Base-by-base conservation (phyloP, 2,113 vertebrate species). In the Takifugu flavidus region DNA sequence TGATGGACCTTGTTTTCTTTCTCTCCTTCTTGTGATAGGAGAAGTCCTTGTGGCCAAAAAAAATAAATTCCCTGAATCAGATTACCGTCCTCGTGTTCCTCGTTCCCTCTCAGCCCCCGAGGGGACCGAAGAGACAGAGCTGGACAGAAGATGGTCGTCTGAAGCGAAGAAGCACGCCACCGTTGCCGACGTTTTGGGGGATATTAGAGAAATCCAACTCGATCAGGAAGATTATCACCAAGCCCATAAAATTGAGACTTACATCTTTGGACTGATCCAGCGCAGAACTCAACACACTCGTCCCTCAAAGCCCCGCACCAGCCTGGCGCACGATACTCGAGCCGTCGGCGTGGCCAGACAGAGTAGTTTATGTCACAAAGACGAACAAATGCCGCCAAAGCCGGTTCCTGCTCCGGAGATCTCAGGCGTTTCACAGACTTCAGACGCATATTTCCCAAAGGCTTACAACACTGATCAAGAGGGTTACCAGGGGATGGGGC, bases 201-300 rank as follows among this genome's bases (percentile, higher is more conserved):
- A 60, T n/a, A 44, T 72, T 25, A 77, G 54, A 6, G 82, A 79
- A 31, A 80, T 77, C 0, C 82, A 83, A 2, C 53, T 84, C 25
- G 73, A 79, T 0, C 88, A 89, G 15, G 80, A 82, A 11, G 89
- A 91, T 10, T 80, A 88, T 54, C 86, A 90, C 39, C 88, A 89
- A 2, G 88, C 90, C 46, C 79, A 92, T 68, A 90, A 88, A 59
- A 91, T 93, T 13, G 94, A 96, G 72, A 86, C 89, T 50, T 95
- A 95, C 84, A 96, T 96, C 79, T 82, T 94, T 1, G 87, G 85
- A 70, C 93, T 96, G 13, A 83, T 96, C 60, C 92, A 94, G 66
- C 92, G 92, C 5, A 84, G 92, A 28, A 88, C 90, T 60, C 82
- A 89, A 13, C 79, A 88, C 20, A 86, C 86, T 3, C 84, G 89